Conservation (phyloP, 2,888 invertebrate species). For the Gisinianus flammeolus region DNA sequence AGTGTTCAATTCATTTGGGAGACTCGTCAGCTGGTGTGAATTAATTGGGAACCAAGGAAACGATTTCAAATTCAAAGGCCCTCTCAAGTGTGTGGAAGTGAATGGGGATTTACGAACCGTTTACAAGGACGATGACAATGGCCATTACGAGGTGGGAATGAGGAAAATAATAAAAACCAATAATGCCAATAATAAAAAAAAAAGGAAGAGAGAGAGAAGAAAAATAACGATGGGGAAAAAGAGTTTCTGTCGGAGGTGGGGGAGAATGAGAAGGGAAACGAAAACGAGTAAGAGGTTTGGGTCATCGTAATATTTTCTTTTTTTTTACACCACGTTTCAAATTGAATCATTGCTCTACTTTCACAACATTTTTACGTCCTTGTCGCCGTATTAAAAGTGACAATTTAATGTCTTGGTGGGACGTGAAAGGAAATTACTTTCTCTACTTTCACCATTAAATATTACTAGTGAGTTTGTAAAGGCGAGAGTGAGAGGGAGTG, state of each 20-base stretch:
- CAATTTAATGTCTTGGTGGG: background rate
- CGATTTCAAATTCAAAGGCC: no score
- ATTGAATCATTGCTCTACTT: conserved; percentile 9
- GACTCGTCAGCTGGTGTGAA: no score
- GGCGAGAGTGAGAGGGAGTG: background rate
- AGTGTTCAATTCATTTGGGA: no score
- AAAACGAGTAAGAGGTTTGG: no score
- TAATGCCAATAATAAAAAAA: background rate
- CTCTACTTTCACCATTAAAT: background rate
- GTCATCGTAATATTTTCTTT: no score
- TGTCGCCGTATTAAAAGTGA: background rate
- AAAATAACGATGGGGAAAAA: background rate
- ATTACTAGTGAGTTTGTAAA: background rate
- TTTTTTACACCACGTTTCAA: conserved; percentile 4
- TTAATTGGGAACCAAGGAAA: no score
- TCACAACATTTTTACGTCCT: background rate
- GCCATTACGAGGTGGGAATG: no score
- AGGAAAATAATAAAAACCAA: background rate
- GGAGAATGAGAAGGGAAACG: background rate
- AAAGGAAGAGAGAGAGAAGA: background rate
- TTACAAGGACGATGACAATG: no score
- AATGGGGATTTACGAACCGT: no score
- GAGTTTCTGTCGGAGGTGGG: background rate
- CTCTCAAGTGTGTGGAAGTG: no score
- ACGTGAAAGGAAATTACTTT: conserved; percentile 9